Percentiles rank a stretch among this genome's conserved stretches.
These are phyloP conservation scores for Drosophila obscura DNA, from an alignment of 1,140 invertebrate genomes.

Conservation along the genomic window DNA sequence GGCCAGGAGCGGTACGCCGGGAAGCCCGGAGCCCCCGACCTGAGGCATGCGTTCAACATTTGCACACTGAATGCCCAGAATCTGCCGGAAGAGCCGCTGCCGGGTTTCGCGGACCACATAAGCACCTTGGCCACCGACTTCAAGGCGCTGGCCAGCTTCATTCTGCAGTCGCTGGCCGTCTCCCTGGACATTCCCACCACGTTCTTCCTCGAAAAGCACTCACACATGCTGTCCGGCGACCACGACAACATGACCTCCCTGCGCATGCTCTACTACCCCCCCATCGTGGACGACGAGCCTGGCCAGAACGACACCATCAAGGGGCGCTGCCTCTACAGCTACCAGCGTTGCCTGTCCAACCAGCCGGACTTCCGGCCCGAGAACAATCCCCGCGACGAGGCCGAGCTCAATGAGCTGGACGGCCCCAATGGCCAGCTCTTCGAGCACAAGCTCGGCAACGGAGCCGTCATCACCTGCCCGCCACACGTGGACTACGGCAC, in stretches of 20 bases:
- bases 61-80: slow-evolving; percentile 86
- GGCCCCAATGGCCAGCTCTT: slow-evolving; percentile 54
- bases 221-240: slow-evolving; percentile 86
- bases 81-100: slow-evolving; percentile 88
- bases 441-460: slow-evolving; percentile 69
- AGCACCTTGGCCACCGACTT: slow-evolving; percentile 87
- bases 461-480: slow-evolving; percentile 87
- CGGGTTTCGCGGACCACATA: slow-evolving; percentile 87
- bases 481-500: slow-evolving; percentile 90
- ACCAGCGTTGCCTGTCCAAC: slow-evolving; percentile 81
- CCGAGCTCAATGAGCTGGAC: slow-evolving; percentile 71
- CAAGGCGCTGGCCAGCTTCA: slow-evolving; percentile 87
- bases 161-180: slow-evolving; percentile 88
- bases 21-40: slow-evolving; percentile 85
- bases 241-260: slow-evolving; percentile 88
- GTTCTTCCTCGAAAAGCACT: slow-evolving; percentile 87
- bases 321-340: slow-evolving; percentile 82
- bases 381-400: slow-evolving; percentile 74
- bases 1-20: slow-evolving; percentile 86
- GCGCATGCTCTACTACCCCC: slow-evolving; percentile 88
- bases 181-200: slow-evolving; percentile 83
- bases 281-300: slow-evolving; percentile 86
- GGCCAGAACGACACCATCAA: slow-evolving; percentile 75
- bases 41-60: slow-evolving; percentile 88
- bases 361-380: slow-evolving; percentile 79